A percentile compares a stretch with the other conserved stretches of the same genome.
Evolutionary conservation across 2,888 invertebrate genomes (phyloP).

Genomic region (Lampropteryx suffumata): DNA sequence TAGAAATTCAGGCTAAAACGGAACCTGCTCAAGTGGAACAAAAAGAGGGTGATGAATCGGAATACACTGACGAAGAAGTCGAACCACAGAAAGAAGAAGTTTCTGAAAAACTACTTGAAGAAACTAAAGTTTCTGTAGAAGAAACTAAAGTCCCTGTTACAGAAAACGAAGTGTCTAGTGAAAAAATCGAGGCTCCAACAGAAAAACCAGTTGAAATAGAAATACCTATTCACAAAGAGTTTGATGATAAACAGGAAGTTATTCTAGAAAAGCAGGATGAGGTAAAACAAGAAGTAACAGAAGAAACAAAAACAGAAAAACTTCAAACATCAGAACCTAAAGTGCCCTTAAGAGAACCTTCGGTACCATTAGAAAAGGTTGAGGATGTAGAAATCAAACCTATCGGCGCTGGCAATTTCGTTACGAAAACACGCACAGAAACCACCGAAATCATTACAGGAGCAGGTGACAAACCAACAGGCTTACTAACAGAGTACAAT

Average conservation of each 20-base stretch:
- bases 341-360: slow-evolving; percentile 65
- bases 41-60: slow-evolving; percentile 32
- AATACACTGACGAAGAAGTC: slow-evolving; percentile 15
- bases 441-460: slow-evolving; percentile 71
- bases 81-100: slow-evolving; percentile 13
- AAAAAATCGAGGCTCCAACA: slow-evolving; percentile 16
- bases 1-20: slow-evolving; percentile 4
- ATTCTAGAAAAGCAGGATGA: slow-evolving; percentile 34
- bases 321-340: slow-evolving; percentile 41
- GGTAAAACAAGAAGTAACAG: slow-evolving; percentile 33
- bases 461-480: slow-evolving; percentile 53
- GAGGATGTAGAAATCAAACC: slow-evolving; percentile 78
- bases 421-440: slow-evolving; percentile 65
- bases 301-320: slow-evolving; percentile 36
- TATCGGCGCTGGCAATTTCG: slow-evolving; percentile 62
- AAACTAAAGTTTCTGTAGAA: slow-evolving; percentile 22
- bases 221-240: slow-evolving; percentile 31
- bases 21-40: slow-evolving; percentile 21
- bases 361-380: slow-evolving; percentile 71
- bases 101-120: slow-evolving; percentile 26
- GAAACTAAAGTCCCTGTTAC: slow-evolving; percentile 30
- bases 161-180: slow-evolving; percentile 14
- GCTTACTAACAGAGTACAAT: slow-evolving; percentile 68
- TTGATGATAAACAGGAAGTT: slow-evolving; percentile 33
- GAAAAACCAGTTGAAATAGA: slow-evolving; percentile 21